phyloP scores from a whole-genome alignment of 2,113 vertebrate species.

The Trachemys scripta region DNA sequence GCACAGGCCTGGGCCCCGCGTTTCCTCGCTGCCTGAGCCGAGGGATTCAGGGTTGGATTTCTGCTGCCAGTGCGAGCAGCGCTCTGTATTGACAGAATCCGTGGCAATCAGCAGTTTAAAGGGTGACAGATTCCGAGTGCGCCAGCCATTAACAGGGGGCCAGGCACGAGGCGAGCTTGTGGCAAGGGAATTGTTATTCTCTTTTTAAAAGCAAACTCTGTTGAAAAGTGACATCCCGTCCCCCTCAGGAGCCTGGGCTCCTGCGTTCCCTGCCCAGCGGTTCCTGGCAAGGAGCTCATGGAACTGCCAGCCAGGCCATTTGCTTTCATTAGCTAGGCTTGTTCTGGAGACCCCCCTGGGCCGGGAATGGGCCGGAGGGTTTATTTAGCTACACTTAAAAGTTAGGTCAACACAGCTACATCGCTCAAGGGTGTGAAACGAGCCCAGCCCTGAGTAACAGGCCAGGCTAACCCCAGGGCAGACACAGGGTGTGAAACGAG shows the following conservation, averaged over 20 bases:
- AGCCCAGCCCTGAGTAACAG: no score
- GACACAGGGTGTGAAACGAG: no score
- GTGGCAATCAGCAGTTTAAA: background rate
- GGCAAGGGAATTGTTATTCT: background rate
- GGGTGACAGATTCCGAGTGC: background rate
- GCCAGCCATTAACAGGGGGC: background rate
- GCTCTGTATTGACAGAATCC: background rate
- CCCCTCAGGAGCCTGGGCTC: no score
- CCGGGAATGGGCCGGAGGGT: no score
- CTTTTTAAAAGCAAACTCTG: background rate
- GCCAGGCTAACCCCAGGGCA: no score
- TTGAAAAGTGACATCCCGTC: background rate
- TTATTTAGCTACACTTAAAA: no score
- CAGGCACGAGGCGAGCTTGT: background rate
- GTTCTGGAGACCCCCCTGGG: no score
- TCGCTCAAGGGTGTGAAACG: no score
- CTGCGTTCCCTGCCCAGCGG: background rate
- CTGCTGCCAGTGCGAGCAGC: background rate
- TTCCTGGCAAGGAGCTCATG: no score
- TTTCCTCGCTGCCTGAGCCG: background rate
- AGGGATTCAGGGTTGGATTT: background rate
- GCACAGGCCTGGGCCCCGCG: background rate
- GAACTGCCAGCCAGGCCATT: no score
- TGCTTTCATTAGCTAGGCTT: background rate
- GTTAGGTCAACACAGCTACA: no score